Evolutionary conservation across 92 coral and sea anemone genomes (phyloP), one percentile per base, ranked within the genome.

Genomic region (Epizoanthus illoricatus): DNA sequence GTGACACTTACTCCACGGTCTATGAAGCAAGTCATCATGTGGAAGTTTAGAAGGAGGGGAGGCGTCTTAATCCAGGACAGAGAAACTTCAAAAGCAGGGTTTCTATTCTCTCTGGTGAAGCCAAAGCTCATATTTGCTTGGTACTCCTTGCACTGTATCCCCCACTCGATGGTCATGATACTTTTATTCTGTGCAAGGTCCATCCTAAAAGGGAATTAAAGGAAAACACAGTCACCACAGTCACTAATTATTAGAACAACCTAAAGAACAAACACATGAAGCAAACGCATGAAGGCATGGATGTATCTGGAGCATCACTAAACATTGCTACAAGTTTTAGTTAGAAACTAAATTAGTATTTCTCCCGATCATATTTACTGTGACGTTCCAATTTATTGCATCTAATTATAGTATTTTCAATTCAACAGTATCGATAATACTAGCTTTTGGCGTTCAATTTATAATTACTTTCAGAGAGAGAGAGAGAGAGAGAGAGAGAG

Each of bases 111-210:
- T n/a, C 64, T 54, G 52, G 16, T 47, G 65, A 73, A 76, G 4
- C 43, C 73, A 43, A 71, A 13, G 12, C 80, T 85, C 63, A 47
- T 18, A 56, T 81, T 89, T 3, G 84, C 69, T 5, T 40, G 70
- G 18, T 89, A 81, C 15, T 74, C 76, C 4, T 65, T 41, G 49
- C 92, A 89, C 2, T 66, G 74, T 47, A 47, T 64, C 9, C 91
- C 91, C 91, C 88, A 84, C 16, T 68, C 74, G 12, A 74, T 23
- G 5, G 64, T 65, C 18, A 74, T 13, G 28, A 74, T 80, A 40
- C 80, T 57, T 0, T 40, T 62, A 24, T 55, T 80, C 21, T 63
- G 71, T 39, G 28, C 60, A 73, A 81, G 39, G 41, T 88, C 60
- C 1, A 63, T 23, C 10, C 91, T 88, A 86, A 2, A 75, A 21